Evolutionary conservation across 30 jellyfish, hydroid and myxozoan genomes (phyloP).

Genomic region (Morbakka virulenta): DNA sequence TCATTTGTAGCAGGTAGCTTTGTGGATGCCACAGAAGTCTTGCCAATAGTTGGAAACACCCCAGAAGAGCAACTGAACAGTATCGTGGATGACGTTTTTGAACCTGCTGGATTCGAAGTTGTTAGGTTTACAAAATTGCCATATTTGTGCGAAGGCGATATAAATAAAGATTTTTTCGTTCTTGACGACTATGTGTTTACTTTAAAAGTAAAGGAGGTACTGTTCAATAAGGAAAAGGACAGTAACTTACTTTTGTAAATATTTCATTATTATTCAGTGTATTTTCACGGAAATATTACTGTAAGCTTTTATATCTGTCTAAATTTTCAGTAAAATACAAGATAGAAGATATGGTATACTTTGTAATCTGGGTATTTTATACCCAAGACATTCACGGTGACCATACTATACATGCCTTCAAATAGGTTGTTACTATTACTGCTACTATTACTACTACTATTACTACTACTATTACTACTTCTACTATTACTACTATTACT

Average conservation of each 20-base stretch:
- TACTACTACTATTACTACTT: too few relatives aligned
- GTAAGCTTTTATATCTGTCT: too few relatives aligned
- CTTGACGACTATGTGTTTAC: conserved; percentile 67
- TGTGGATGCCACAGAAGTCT: conserved; percentile 34
- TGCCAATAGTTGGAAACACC: conserved; percentile 57
- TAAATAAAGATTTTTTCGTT: conserved; percentile 63
- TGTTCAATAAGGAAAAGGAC: background rate
- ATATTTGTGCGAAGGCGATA: conserved; percentile 90
- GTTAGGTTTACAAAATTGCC: conserved; percentile 75
- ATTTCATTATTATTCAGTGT: too few relatives aligned
- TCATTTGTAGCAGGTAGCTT: conserved; percentile 46
- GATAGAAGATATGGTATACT: too few relatives aligned
- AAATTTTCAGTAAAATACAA: too few relatives aligned
- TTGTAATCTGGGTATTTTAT: too few relatives aligned
- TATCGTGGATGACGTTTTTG: conserved; percentile 47
- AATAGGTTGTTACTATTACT: background rate
- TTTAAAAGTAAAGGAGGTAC: background rate
- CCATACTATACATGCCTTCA: background rate
- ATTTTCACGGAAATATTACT: too few relatives aligned
- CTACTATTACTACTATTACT: background rate
- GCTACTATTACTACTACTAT: background rate
- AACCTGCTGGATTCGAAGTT: conserved; percentile 79
- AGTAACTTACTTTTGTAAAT: too few relatives aligned
- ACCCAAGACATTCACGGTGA: too few relatives aligned
- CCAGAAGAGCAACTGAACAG: conserved; percentile 64